These are phyloP conservation scores for Hippopotamyrus pictus DNA, from an alignment of 2,797 vertebrate species.

Conservation along the genomic window DNA sequence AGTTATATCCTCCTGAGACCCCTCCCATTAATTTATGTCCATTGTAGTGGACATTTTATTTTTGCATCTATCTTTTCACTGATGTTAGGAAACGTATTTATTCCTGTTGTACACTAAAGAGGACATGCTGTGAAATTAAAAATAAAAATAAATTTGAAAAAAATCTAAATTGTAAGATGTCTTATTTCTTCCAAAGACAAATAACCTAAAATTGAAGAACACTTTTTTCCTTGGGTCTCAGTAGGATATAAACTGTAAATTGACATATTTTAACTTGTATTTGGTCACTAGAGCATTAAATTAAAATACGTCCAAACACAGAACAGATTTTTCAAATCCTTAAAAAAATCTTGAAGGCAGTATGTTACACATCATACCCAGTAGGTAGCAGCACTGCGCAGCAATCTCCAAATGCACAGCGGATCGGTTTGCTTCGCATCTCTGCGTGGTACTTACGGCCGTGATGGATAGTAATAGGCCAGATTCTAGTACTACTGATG, in stretches of 20 bases:
- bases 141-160: no score
- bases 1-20: neutral
- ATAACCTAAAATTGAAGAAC: no score
- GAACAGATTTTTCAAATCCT: neutral
- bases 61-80: no score
- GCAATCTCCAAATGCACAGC: neutral
- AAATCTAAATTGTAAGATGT: no score
- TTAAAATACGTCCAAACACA: neutral
- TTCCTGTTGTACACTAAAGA: no score
- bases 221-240: no score
- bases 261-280: neutral
- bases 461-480: neutral
- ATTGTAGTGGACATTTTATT: no score
- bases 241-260: neutral
- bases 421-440: neutral
- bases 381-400: constrained; percentile 48
- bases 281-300: neutral
- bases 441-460: neutral
- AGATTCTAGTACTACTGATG: neutral
- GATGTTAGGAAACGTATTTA: no score
- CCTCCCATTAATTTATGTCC: no score
- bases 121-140: no score
- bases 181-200: no score
- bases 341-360: neutral
- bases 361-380: constrained; percentile 32